These are phyloP conservation scores for Stigmatopora nigra DNA, from an alignment of 2,113 vertebrate species.

Conservation along the genomic window DNA sequence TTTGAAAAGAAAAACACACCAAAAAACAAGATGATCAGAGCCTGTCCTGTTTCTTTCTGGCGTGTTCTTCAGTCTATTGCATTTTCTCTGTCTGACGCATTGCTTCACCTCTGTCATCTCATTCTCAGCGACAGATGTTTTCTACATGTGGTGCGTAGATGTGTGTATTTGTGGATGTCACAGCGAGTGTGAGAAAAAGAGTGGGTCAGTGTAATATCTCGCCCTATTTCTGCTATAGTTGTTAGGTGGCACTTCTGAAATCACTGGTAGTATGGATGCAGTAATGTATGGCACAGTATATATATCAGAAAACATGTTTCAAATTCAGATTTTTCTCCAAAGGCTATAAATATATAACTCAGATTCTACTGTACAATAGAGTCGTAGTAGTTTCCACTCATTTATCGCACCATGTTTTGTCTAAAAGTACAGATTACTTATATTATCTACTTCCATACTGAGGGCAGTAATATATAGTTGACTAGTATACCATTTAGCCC, in stretches of 20 bases:
- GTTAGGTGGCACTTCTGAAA: neutral
- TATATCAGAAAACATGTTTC: neutral
- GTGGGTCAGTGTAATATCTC: neutral
- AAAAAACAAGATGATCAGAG: conserved; percentile 56
- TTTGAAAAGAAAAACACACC: neutral
- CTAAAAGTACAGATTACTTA: too few relatives aligned
- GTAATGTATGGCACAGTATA: neutral
- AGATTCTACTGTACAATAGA: too few relatives aligned
- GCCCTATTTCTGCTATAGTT: neutral
- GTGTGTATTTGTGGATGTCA: conserved; percentile 16
- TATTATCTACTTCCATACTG: too few relatives aligned
- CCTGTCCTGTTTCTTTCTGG: conserved; percentile 48
- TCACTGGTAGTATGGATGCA: neutral
- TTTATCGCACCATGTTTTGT: too few relatives aligned
- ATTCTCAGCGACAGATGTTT: conserved; percentile 43
- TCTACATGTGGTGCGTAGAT: neutral
- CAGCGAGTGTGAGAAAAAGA: neutral
- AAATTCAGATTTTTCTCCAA: neutral
- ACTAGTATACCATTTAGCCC: too few relatives aligned
- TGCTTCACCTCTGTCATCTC: conserved; percentile 31
- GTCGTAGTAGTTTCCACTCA: too few relatives aligned
- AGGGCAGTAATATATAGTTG: too few relatives aligned
- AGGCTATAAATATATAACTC: neutral
- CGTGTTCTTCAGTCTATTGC: conserved; percentile 36
- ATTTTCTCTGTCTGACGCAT: conserved; percentile 27